Percentiles rank a stretch among this genome's conserved stretches.
These are phyloP conservation scores for Platalea minor DNA, from an alignment of 2,797 vertebrate species.

Conservation along the genomic window DNA sequence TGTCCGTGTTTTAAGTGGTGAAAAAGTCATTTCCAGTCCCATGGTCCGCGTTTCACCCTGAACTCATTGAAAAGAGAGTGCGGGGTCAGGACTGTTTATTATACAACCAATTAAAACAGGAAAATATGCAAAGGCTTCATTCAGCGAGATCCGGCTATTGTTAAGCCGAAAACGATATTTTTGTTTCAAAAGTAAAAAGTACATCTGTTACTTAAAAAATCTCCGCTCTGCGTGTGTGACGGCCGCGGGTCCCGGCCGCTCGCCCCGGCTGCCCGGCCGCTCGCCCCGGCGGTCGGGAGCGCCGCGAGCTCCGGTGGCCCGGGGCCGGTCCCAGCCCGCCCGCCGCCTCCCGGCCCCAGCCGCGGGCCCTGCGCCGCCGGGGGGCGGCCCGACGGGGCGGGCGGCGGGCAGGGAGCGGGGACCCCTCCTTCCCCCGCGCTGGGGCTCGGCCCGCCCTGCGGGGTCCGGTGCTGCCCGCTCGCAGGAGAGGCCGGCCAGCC, in stretches of 20 bases:
- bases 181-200: conserved; percentile 76
- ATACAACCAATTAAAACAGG: conserved; percentile 87
- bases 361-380: neutral
- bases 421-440: no score
- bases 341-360: neutral
- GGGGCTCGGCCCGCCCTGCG: neutral
- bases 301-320: neutral
- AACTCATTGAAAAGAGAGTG: conserved; percentile 83
- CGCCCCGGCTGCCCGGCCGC: neutral
- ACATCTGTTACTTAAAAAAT: conserved; percentile 64
- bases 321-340: no score
- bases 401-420: no score
- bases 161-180: conserved; percentile 80
- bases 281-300: no score
- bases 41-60: conserved; percentile 77
- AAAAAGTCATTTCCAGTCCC: conserved; percentile 81
- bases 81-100: conserved; percentile 88
- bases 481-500: neutral
- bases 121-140: conserved; percentile 89
- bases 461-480: neutral
- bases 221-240: neutral
- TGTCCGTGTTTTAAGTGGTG: conserved; percentile 78
- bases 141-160: conserved; percentile 92
- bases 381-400: neutral
- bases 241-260: neutral